Percentiles rank a stretch among this genome's conserved stretches.
These are phyloP conservation scores for Scelioninae gen. 2 DNA, from an alignment of 2,888 invertebrate species.

Conservation along the genomic window DNA sequence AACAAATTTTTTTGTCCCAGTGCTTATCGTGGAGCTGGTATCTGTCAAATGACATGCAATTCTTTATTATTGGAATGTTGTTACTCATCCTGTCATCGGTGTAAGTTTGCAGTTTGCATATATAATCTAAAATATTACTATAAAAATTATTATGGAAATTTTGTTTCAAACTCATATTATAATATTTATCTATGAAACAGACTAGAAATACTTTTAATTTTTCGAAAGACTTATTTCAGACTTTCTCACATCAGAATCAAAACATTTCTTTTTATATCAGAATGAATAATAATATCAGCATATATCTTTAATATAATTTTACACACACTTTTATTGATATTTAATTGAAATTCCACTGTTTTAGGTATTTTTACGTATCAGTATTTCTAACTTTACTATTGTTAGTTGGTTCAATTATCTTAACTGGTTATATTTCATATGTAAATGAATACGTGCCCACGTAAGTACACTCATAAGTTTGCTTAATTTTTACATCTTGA, in stretches of 20 bases:
- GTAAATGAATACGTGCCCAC: conserved; percentile 73
- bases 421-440: conserved; percentile 74
- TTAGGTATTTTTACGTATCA: conserved; percentile 73
- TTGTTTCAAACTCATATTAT: too few species aligned
- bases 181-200: too few species aligned
- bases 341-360: conserved; percentile 54
- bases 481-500: not conserved
- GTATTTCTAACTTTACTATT: conserved; percentile 65
- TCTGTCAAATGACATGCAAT: conserved; percentile 76
- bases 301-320: too few species aligned
- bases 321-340: too few species aligned
- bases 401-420: conserved; percentile 69
- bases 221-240: too few species aligned
- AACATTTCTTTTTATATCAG: too few species aligned
- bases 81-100: conserved; percentile 74
- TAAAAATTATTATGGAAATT: too few species aligned
- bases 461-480: conserved; percentile 69
- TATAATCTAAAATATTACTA: too few species aligned
- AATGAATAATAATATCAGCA: too few species aligned
- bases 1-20: conserved; percentile 63
- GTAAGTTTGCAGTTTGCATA: conserved; percentile 68
- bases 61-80: conserved; percentile 72
- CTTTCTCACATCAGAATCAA: too few species aligned
- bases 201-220: too few species aligned
- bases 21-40: conserved; percentile 78